These are phyloP conservation scores for Charaxes varanes DNA, from an alignment of 1,140 invertebrate species.

Conservation along the genomic window DNA sequence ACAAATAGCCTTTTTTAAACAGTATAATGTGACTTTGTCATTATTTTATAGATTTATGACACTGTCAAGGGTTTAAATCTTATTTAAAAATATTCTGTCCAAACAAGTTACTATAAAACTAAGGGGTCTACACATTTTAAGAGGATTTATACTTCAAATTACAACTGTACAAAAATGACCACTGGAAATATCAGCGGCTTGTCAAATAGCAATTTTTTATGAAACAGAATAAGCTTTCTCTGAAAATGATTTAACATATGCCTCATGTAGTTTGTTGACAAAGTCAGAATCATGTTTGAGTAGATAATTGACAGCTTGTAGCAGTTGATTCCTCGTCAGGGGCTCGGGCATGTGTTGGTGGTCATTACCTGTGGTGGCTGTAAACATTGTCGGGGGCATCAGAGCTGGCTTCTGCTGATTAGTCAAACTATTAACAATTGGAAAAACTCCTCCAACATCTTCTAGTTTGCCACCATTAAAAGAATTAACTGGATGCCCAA, in stretches of 20 bases:
- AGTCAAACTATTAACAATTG: conserved; percentile 67
- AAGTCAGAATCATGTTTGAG: conserved; percentile 91
- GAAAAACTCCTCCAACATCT: conserved; percentile 52
- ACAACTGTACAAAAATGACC: conserved; percentile 55
- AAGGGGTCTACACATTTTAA: conserved; percentile 55
- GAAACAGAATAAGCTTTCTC: conserved; percentile 79
- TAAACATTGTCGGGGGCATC: conserved; percentile 90
- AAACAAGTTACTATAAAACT: conserved; percentile 62
- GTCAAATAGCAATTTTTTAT: conserved; percentile 44
- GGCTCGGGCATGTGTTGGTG: conserved; percentile 78
- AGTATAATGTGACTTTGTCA: conserved; percentile 34
- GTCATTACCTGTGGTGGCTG: conserved; percentile 51
- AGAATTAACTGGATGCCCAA: conserved; percentile 48
- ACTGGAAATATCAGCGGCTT: conserved; percentile 31
- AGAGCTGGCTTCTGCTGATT: conserved; percentile 80
- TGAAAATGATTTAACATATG: conserved; percentile 89
- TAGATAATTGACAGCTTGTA: conserved; percentile 91
- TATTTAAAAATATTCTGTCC: conserved; percentile 63
- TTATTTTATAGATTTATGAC: conserved; percentile 47
- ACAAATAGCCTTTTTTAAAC: conserved; percentile 38
- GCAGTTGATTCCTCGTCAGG: conserved; percentile 88
- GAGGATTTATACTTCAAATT: conserved; percentile 61
- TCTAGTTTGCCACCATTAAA: conserved; percentile 63
- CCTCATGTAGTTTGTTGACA: conserved; percentile 90
- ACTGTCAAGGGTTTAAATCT: conserved; percentile 65